These are phyloP conservation scores for Bos indicus DNA, from an alignment of 2,113 vertebrate genomes.

Conservation along the genomic window DNA sequence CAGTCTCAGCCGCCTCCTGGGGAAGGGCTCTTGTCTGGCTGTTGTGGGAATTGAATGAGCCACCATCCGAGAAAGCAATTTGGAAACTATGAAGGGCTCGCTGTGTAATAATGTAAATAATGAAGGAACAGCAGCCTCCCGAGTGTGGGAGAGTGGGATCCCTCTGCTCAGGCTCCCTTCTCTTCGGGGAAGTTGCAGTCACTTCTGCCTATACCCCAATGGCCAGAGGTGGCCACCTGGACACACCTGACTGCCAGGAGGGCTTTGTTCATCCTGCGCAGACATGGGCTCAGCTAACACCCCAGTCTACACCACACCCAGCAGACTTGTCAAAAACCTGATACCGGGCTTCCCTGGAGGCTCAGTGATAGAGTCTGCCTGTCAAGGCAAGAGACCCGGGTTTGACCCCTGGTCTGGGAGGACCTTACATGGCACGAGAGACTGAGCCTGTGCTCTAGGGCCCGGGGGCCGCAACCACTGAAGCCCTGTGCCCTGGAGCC, in stretches of 20 bases:
- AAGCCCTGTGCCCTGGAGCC: neutral
- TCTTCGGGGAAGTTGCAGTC: neutral
- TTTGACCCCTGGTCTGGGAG: neutral
- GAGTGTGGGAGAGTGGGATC: neutral
- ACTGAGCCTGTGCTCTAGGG: neutral
- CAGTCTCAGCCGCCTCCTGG: neutral
- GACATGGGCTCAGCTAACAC: neutral
- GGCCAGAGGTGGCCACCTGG: neutral
- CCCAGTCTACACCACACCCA: neutral
- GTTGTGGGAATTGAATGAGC: neutral
- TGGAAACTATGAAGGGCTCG: neutral
- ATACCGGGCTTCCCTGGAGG: neutral
- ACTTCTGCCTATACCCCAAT: neutral
- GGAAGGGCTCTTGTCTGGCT: neutral
- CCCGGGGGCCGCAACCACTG: neutral
- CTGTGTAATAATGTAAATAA: neutral
- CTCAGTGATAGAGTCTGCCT: neutral
- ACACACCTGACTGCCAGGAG: neutral
- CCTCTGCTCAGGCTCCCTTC: neutral
- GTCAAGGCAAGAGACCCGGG: neutral
- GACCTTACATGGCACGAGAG: neutral
- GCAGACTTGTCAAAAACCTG: neutral
- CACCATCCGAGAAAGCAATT: neutral
- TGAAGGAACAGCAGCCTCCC: neutral
- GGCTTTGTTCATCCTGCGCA: neutral